These are phyloP conservation scores for Eupeodes corollae DNA, from an alignment of 1,140 invertebrate species.

Conservation along the genomic window DNA sequence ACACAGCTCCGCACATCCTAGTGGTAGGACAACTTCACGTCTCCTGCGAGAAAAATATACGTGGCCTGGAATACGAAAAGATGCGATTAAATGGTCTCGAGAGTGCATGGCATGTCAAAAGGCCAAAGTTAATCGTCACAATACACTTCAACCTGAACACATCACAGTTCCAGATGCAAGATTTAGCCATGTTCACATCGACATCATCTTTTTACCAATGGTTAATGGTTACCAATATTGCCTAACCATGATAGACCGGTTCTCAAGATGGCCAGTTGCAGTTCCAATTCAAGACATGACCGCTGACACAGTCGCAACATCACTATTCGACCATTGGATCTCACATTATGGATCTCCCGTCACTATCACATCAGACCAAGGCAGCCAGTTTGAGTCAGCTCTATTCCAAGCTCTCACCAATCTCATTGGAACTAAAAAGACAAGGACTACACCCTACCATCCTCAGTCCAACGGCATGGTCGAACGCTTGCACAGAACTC, in stretches of 20 bases:
- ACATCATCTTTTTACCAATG: too few species aligned
- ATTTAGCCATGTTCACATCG: constrained; percentile 1
- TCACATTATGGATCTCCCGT: constrained; percentile 25
- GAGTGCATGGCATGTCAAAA: constrained; percentile 2
- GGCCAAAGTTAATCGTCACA: neutral
- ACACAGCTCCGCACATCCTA: constrained; percentile 2
- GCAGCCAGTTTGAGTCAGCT: constrained; percentile 13
- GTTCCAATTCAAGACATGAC: constrained; percentile 19
- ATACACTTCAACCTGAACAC: neutral
- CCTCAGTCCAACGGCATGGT: constrained; percentile 38
- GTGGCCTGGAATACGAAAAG: constrained; percentile 5
- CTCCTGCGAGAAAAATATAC: neutral
- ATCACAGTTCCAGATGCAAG: neutral
- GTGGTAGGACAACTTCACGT: neutral
- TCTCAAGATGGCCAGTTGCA: too few species aligned
- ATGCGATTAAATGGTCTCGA: neutral
- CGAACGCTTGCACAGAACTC: constrained; percentile 35
- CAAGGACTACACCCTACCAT: too few species aligned
- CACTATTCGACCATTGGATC: constrained; percentile 29
- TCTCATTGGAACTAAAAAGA: constrained; percentile 11
- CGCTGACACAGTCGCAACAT: constrained; percentile 22
- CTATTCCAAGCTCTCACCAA: constrained; percentile 15
- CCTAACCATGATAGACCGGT: too few species aligned
- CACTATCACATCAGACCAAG: constrained; percentile 29
- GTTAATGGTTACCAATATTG: constrained; percentile 9